Conservation (phyloP, 92 coral and sea anemone species). For the Phenganax marumi region DNA sequence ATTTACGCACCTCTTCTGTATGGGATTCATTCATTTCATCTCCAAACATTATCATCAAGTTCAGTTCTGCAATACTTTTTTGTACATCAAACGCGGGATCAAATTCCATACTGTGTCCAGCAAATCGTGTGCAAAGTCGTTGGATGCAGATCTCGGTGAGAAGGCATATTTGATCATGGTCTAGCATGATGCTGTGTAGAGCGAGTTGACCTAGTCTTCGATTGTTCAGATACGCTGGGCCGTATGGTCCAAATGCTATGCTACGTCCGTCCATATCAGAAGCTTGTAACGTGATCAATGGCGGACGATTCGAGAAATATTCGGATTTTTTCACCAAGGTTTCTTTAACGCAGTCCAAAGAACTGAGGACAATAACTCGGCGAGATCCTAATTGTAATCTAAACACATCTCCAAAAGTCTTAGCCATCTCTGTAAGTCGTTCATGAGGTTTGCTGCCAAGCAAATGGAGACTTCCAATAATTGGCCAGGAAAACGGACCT, state of each 20-base stretch:
- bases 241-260: constrained; percentile 84
- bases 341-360: constrained; percentile 83
- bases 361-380: constrained; percentile 82
- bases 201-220: constrained; percentile 84
- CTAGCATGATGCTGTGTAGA: constrained; percentile 66
- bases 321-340: constrained; percentile 81
- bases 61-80: constrained; percentile 64
- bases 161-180: constrained; percentile 64
- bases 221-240: constrained; percentile 72
- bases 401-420: constrained; percentile 84
- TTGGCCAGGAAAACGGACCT: constrained; percentile 87
- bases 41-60: constrained; percentile 77
- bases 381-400: constrained; percentile 87
- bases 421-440: constrained; percentile 77
- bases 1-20: constrained; percentile 65
- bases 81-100: constrained; percentile 68
- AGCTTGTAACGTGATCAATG: constrained; percentile 72
- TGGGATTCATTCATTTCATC: constrained; percentile 63
- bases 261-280: constrained; percentile 81
- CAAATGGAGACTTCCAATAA: constrained; percentile 85
- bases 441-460: constrained; percentile 86
- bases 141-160: constrained; percentile 64
- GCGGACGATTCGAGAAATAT: constrained; percentile 94
- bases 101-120: constrained; percentile 66
- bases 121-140: constrained; percentile 63